Evolutionary conservation across 1,140 invertebrate genomes (phyloP), one percentile per base, ranked within the genome.

Genomic region (Pantala flavescens): DNA sequence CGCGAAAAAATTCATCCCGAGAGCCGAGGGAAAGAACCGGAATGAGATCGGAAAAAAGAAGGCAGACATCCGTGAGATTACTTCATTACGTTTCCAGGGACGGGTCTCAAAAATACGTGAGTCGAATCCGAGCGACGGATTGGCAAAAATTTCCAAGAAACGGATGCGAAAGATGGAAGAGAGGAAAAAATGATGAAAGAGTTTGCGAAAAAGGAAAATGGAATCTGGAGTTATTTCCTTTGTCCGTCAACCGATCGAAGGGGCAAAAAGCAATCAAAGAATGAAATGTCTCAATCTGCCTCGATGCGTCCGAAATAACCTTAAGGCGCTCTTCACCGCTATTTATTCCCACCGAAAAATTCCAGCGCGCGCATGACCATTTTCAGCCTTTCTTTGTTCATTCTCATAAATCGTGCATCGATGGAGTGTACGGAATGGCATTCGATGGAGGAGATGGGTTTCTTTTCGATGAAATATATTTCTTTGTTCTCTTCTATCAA

Each of bases 281-380:
- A 63, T 63, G 49, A 63, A 63, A 63, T 21, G 49, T 63, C 49
- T 63, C 49, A 63, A 63, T 63, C 49, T 63, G 49, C 28, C 28
- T 36, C 28, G 28, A 36, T 36, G 28, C 28, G 28, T 36, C 28
- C 9, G 28, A 36, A 36, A 36, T 36, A 36, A 36, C 28, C 28
- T 5, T 2, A 5, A 36, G 28, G 28, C 28, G 28, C 3, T 9
- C 28, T 36, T 5, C 2, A 36, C 28, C 2, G 28, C 28, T 36
- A 36, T 36, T 36, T 36, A 36, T 36, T 36, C 9, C 28, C 28
- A 36, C 9, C 28, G 28, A 36, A 36, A 9, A 36, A 36, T 36
- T 36, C 28, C 28, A 2, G 28, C 28, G 28, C 28, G 9, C 28
- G 28, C 28, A 36, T 36, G 28, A 36, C 28, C 28, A 36, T 36